phyloP scores from a whole-genome alignment of 2,888 invertebrate genomes.

The Epirrhoe alternata region DNA sequence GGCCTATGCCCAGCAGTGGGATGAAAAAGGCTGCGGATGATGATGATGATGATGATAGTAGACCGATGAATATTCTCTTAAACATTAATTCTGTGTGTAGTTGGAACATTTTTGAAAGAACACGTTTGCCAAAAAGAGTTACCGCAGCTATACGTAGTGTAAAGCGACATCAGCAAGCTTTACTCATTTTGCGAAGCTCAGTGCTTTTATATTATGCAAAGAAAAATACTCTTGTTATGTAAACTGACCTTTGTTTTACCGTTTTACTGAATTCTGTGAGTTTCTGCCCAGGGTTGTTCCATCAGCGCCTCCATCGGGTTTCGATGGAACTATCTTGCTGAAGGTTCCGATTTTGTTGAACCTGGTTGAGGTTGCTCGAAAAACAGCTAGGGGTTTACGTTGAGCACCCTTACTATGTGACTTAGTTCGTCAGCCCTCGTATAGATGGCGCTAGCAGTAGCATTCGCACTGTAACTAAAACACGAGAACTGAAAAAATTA shows the following conservation, averaged over 20 bases:
- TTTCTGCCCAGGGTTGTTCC: constrained; percentile 2
- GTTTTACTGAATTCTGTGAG: constrained; percentile 10
- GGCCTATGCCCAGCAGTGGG: no score
- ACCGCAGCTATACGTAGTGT: background rate
- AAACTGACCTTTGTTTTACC: constrained; percentile 14
- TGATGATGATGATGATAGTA: no score
- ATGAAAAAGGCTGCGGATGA: no score
- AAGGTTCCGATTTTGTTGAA: constrained; percentile 20
- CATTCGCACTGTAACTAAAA: background rate
- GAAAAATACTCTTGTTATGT: constrained; percentile 13
- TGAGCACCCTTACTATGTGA: background rate
- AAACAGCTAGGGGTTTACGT: constrained; percentile 11
- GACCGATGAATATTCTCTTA: no score
- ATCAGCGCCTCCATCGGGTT: constrained; percentile 19
- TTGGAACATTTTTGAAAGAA: background rate
- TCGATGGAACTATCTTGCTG: constrained; percentile 7
- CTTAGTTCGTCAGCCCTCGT: constrained; percentile 48
- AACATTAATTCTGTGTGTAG: background rate
- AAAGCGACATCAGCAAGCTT: constrained; percentile 8
- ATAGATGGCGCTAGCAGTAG: constrained; percentile 54
- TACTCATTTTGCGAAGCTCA: constrained; percentile 8
- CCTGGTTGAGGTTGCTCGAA: constrained; percentile 9
- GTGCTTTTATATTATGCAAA: constrained; percentile 8
- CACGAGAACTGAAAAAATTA: no score
- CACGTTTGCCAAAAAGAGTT: constrained; percentile 2